Percentiles rank a stretch among this genome's conserved stretches.
Evolutionary conservation across 2,888 invertebrate species (phyloP).

Genomic region (Euplexia lucipara): DNA sequence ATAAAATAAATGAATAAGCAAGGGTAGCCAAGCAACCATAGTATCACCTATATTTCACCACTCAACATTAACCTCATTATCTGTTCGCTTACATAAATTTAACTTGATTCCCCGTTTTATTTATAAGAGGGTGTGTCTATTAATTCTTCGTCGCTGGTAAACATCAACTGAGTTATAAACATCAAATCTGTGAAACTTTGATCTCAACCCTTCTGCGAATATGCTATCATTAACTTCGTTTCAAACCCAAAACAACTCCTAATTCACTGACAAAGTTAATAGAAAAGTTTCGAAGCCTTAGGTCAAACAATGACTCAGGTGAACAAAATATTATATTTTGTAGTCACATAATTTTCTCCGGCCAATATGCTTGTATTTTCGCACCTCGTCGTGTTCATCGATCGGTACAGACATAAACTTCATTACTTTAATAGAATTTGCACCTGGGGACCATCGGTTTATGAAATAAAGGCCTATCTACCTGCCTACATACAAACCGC

Average conservation of each 20-base stretch:
- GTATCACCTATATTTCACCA: no score
- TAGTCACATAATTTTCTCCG: conserved; percentile 16
- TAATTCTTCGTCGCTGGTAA: conserved; percentile 25
- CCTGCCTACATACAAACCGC: conserved; percentile 4
- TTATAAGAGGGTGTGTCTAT: conserved; percentile 2
- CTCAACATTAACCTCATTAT: no score
- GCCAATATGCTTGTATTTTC: conserved; percentile 29
- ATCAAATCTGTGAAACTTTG: conserved; percentile 18
- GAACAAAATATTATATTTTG: conserved; percentile 36
- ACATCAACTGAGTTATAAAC: conserved; percentile 38
- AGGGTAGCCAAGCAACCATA: no score
- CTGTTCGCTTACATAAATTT: no score
- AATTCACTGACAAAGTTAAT: conserved; percentile 48
- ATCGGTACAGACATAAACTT: conserved; percentile 46
- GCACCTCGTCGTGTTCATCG: conserved; percentile 27
- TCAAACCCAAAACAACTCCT: conserved; percentile 39
- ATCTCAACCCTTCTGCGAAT: conserved; percentile 34
- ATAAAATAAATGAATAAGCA: no score
- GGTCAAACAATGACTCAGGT: conserved; percentile 33
- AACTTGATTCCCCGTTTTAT: conserved; percentile 5
- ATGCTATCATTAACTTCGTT: conserved; percentile 51
- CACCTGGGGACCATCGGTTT: conserved; percentile 37
- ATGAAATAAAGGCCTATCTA: conserved; percentile 33
- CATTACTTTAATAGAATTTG: conserved; percentile 59
- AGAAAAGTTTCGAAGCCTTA: conserved; percentile 25